Evolutionary conservation across 2,797 vertebrate species (phyloP).

Genomic region (Fratercula arctica): DNA sequence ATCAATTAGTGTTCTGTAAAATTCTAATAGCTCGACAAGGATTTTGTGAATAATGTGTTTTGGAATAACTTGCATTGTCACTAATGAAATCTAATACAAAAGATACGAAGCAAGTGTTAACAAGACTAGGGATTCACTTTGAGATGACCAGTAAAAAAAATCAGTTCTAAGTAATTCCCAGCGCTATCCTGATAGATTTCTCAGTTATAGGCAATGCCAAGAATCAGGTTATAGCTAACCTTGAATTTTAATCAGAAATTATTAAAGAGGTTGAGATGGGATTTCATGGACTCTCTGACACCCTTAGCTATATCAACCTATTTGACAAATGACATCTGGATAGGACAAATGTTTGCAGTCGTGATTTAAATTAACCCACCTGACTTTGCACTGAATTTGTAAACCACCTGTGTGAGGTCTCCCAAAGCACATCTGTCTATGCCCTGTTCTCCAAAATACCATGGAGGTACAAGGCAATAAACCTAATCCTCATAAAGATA

Average conservation of each 20-base stretch:
- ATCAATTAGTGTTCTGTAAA: neutral
- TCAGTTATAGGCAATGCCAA: neutral
- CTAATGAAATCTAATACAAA: neutral
- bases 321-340: neutral
- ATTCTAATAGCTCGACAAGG: neutral
- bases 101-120: neutral
- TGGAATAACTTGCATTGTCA: neutral
- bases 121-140: neutral
- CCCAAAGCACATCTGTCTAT: rapidly evolving
- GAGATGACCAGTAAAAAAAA: neutral
- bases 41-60: neutral
- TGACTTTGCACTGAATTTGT: neutral
- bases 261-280: neutral
- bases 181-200: neutral
- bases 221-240: neutral
- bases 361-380: neutral
- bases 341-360: neutral
- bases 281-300: neutral
- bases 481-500: neutral
- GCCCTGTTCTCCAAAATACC: neutral
- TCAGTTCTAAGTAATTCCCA: neutral
- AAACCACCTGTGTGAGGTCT: neutral
- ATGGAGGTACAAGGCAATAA: neutral
- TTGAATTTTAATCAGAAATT: neutral
- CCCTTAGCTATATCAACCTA: neutral